phyloP scores from a whole-genome alignment of 1,140 invertebrate genomes.

The Mactra quadrangularis region DNA sequence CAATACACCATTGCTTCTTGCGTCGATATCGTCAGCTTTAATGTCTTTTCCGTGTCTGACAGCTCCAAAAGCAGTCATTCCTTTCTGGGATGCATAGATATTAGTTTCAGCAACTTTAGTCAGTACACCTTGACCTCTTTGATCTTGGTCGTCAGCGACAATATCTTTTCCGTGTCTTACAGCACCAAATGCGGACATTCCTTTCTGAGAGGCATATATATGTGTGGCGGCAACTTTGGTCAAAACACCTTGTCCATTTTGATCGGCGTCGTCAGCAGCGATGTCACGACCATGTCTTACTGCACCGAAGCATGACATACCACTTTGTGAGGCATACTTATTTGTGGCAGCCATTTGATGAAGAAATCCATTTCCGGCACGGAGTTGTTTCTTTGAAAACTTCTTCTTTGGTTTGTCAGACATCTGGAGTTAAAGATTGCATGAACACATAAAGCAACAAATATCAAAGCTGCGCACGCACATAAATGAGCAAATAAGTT shows the following conservation, averaged over 20 bases:
- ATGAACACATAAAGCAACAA: neutral
- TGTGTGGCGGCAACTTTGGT: constrained; percentile 97
- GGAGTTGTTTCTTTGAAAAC: constrained; percentile 93
- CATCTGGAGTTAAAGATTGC: constrained; percentile 52
- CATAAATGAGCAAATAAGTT: neutral
- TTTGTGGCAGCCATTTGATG: constrained; percentile 90
- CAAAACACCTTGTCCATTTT: constrained; percentile 92
- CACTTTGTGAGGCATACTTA: constrained; percentile 87
- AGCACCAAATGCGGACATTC: constrained; percentile 92
- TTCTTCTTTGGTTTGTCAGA: constrained; percentile 90
- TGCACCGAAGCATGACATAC: constrained; percentile 76
- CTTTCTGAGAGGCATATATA: constrained; percentile 94
- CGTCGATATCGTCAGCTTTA: constrained; percentile 68
- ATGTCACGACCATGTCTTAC: constrained; percentile 78
- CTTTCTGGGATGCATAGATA: constrained; percentile 87
- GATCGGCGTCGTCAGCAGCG: constrained; percentile 67
- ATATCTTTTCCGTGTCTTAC: constrained; percentile 92
- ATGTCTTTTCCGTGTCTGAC: constrained; percentile 77
- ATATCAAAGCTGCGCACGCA: neutral
- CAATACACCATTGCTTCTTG: constrained; percentile 90
- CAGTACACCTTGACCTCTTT: constrained; percentile 94
- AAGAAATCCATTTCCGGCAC: constrained; percentile 94
- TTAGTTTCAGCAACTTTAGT: constrained; percentile 97
- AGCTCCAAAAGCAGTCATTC: constrained; percentile 88
- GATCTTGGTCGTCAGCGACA: constrained; percentile 80